Evolutionary conservation across 1,140 invertebrate genomes (phyloP).

Genomic region (Pomacea maculata): DNA sequence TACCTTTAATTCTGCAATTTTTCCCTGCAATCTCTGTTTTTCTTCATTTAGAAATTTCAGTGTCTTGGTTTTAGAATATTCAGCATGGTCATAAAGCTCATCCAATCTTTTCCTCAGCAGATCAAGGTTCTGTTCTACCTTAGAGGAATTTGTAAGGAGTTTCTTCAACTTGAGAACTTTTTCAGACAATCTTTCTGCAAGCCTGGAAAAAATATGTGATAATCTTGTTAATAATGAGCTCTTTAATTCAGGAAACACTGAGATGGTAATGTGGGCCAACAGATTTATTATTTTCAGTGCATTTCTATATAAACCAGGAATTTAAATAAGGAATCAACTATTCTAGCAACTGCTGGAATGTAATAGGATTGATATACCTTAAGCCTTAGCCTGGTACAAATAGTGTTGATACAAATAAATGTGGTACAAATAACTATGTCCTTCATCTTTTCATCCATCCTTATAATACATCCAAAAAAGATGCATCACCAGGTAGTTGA

Average conservation of each 20-base stretch:
- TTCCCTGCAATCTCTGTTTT: conserved; percentile 1
- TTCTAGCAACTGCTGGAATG: too few species aligned
- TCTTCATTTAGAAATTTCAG: conserved; percentile 26
- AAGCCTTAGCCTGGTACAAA: too few species aligned
- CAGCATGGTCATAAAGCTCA: conserved; percentile 33
- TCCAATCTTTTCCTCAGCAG: conserved; percentile 25
- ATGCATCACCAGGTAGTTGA: background rate
- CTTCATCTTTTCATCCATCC: too few species aligned
- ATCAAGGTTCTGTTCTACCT: conserved; percentile 22
- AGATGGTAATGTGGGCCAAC: too few species aligned
- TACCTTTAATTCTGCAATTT: conserved; percentile 12
- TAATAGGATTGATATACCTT: too few species aligned
- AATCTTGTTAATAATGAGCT: too few species aligned
- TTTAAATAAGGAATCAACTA: too few species aligned
- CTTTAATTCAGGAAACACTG: too few species aligned
- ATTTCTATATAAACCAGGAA: too few species aligned
- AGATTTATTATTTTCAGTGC: too few species aligned
- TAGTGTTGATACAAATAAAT: too few species aligned
- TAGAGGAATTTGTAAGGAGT: conserved; percentile 32
- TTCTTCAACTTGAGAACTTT: conserved; percentile 19
- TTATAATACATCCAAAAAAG: background rate
- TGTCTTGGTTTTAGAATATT: conserved; percentile 23
- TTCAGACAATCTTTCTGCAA: conserved; percentile 39
- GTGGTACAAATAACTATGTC: too few species aligned
- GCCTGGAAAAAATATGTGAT: conserved; percentile 10